Base-by-base conservation (phyloP, 1,140 invertebrate genomes). In the Aphidius ervi region DNA sequence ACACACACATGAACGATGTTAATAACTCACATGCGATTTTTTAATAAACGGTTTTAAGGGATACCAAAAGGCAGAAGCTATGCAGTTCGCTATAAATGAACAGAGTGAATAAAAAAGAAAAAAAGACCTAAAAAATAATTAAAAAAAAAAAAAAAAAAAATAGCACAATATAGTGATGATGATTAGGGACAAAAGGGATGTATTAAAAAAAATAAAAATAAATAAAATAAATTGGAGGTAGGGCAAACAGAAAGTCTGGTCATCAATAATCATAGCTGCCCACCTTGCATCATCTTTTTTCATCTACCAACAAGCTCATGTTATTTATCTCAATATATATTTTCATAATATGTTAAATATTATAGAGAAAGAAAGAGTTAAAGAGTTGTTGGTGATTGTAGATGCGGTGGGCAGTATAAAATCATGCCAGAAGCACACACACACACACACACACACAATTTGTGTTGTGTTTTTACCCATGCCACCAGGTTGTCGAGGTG, bases 31-130 rank as follows among this genome's bases (percentile, higher is more conserved):
- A 70, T 69, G 69, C 71, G 68, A 74, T 76, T 31, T 31, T 77
- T 76, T 77, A 77, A 77, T 77, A 77, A 76, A 77, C 74, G 74
- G 73, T 76, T 77, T 55, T 54, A 23, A 52, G 45, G 23, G 1
- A 23, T 16, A n/a, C 68, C 66, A 65, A 42, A 20, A 46, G 16
- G 52, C 10, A 40, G 37, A 39, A 5, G 20, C 23, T 20, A 46
- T 31, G 23, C 23, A 31, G 23, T 31, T 31, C 23, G 4, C 16
- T 23, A 42, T 9, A 42, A 42, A 23, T 9, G 6, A 16, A 47
- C 16, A 5, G 37, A 47, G 45, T 39, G 37, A 42, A 42, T n/a
- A 42, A 16, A 20, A 20, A 55, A 20, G 9, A 31, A 39, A 46
- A 39, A 57, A 45, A 52, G 16, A 16, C 16, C 16, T 16, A 16